Evolutionary conservation across 1,140 invertebrate genomes (phyloP).

Genomic region (Procambarus clarkii): DNA sequence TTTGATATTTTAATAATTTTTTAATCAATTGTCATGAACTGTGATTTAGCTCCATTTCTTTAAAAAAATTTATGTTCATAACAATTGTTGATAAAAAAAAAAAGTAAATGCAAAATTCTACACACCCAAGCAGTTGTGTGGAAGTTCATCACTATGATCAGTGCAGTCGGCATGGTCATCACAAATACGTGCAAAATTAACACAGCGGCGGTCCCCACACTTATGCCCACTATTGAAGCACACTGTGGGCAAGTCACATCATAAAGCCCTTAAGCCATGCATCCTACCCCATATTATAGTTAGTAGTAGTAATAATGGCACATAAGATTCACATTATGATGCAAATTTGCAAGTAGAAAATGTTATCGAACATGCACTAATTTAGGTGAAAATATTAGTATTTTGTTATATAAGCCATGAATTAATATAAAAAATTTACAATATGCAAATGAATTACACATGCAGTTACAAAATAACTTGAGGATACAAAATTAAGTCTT

Average conservation of each 20-base stretch:
- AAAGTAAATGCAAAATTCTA: not conserved
- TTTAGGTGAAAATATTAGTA: not conserved
- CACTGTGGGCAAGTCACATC: constrained; percentile 47
- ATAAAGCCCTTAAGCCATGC: not conserved
- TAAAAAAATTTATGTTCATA: too few relatives aligned
- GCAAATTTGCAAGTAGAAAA: not conserved
- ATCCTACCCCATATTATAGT: not conserved
- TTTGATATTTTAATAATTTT: too few relatives aligned
- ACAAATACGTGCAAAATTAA: constrained; percentile 73
- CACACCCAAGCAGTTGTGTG: constrained; percentile 65
- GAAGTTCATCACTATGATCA: constrained; percentile 74
- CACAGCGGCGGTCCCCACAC: constrained; percentile 74
- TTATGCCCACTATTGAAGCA: constrained; percentile 73
- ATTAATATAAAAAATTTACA: not conserved
- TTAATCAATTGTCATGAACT: too few relatives aligned
- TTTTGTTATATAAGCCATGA: not conserved
- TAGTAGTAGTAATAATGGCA: not conserved
- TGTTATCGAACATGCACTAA: not conserved
- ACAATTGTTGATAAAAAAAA: not conserved
- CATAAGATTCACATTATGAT: not conserved
- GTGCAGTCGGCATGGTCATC: constrained; percentile 75
- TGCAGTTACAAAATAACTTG: too few relatives aligned
- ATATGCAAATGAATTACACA: too few relatives aligned
- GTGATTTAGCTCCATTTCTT: too few relatives aligned
- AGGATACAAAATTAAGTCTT: too few relatives aligned